Conservation (phyloP, 2,888 invertebrate genomes). For the Epistrophella euchroma region DNA sequence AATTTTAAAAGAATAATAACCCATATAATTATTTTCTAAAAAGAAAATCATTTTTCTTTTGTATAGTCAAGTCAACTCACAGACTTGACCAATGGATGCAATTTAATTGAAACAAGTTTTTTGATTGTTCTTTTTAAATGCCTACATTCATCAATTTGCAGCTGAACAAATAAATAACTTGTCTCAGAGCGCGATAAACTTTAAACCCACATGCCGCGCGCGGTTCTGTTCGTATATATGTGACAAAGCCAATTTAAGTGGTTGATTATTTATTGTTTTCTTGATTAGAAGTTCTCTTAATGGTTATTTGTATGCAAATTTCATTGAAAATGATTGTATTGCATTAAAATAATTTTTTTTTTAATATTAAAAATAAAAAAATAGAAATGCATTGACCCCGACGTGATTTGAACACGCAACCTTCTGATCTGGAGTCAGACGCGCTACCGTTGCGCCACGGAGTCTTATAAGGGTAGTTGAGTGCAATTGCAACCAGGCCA, state of each 20-base stretch:
- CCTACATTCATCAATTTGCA: slow-evolving; percentile 46
- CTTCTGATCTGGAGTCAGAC: slow-evolving; percentile 76
- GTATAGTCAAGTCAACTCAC: background rate
- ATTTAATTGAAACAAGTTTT: slow-evolving; percentile 34
- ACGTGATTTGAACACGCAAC: slow-evolving; percentile 76
- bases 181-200: slow-evolving; percentile 56
- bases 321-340: background rate
- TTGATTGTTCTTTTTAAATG: slow-evolving; percentile 32
- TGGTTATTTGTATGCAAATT: slow-evolving; percentile 55
- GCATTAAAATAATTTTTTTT: background rate
- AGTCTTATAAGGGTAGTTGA: background rate
- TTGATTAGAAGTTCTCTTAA: slow-evolving; percentile 50
- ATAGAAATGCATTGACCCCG: slow-evolving; percentile 59
- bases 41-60: background rate
- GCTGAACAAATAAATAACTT: slow-evolving; percentile 43
- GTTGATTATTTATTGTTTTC: slow-evolving; percentile 61
- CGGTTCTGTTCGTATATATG: background rate
- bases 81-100: slow-evolving; percentile 19
- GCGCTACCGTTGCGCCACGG: slow-evolving; percentile 76
- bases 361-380: background rate
- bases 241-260: slow-evolving; percentile 53
- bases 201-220: slow-evolving; percentile 22
- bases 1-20: background rate
- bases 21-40: slow-evolving; percentile 11
- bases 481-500: background rate